These are phyloP conservation scores for Argyresthia goedartella DNA, from an alignment of 2,888 invertebrate species.

Conservation along the genomic window DNA sequence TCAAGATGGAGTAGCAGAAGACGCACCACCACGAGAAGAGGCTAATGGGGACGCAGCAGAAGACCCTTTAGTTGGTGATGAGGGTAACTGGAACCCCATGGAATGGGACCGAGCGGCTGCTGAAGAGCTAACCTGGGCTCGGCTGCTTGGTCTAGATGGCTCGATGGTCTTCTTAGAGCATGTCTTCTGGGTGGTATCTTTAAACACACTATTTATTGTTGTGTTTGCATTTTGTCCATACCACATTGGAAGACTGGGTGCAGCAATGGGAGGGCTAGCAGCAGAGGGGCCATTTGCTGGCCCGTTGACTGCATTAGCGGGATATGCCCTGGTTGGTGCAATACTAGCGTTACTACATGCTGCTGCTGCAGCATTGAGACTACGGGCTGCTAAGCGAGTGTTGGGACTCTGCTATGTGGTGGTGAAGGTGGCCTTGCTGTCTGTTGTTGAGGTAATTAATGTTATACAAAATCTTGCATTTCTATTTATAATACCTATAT, in stretches of 20 bases:
- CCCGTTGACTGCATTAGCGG: slow-evolving; percentile 90
- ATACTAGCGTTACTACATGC: slow-evolving; percentile 86
- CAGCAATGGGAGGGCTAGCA: slow-evolving; percentile 70
- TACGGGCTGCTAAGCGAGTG: slow-evolving; percentile 85
- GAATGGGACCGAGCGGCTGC: slow-evolving; percentile 98
- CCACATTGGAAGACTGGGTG: slow-evolving; percentile 90
- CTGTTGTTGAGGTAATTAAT: slow-evolving; percentile 89
- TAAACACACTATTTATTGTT: slow-evolving; percentile 96
- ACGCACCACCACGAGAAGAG: slow-evolving; percentile 39
- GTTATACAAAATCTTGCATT: too few relatives aligned
- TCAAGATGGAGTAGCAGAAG: slow-evolving; percentile 45
- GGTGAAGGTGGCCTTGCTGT: slow-evolving; percentile 91
- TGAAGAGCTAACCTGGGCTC: slow-evolving; percentile 98
- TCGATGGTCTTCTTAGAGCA: slow-evolving; percentile 97
- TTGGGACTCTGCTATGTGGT: slow-evolving; percentile 94
- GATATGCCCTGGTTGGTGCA: slow-evolving; percentile 92
- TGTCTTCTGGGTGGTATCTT: slow-evolving; percentile 98
- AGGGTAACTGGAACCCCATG: slow-evolving; percentile 97
- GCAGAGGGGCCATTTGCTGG: slow-evolving; percentile 91
- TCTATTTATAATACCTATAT: too few relatives aligned
- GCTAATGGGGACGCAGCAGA: slow-evolving; percentile 47
- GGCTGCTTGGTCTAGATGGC: slow-evolving; percentile 94
- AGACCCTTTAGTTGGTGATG: slow-evolving; percentile 76
- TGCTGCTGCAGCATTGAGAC: slow-evolving; percentile 82
- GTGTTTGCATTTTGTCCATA: slow-evolving; percentile 98